These are phyloP conservation scores for Byasa hedistus DNA, from an alignment of 2,888 invertebrate species.

Conservation along the genomic window DNA sequence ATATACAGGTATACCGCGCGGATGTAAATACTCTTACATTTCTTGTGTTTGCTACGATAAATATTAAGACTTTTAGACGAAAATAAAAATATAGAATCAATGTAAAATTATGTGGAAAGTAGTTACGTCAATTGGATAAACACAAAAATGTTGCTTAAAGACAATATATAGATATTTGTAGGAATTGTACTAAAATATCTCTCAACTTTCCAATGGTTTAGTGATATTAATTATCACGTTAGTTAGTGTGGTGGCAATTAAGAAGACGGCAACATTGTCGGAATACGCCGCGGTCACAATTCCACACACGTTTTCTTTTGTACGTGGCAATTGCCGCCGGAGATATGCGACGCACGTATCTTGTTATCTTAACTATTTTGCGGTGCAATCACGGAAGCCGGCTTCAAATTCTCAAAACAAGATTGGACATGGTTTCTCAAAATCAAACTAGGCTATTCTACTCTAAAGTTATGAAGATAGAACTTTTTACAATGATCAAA, in stretches of 20 bases:
- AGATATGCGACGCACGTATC: conserved; percentile 67
- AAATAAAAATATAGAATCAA: not conserved
- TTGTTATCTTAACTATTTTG: conserved; percentile 66
- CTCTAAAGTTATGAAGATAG: not conserved
- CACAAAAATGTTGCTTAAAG: no score
- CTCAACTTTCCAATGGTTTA: not conserved
- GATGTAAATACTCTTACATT: conserved; percentile 42
- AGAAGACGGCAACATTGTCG: conserved; percentile 22
- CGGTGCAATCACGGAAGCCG: conserved; percentile 50
- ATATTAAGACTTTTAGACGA: conserved; percentile 12
- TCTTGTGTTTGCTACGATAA: conserved; percentile 37
- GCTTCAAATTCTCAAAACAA: conserved; percentile 47
- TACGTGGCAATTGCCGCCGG: conserved; percentile 62
- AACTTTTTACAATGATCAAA: no score
- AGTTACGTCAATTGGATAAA: not conserved
- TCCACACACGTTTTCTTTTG: conserved; percentile 59
- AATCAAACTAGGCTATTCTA: not conserved
- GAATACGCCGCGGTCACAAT: conserved; percentile 41
- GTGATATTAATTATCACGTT: conserved; percentile 20
- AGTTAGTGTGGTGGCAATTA: conserved; percentile 24
- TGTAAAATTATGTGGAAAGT: not conserved
- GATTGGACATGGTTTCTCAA: conserved; percentile 30
- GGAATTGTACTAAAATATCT: not conserved
- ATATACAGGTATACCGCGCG: conserved; percentile 35
- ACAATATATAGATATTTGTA: not conserved